phyloP scores from a whole-genome alignment of 1,140 invertebrate species.

The Vollenhovia emeryi region DNA sequence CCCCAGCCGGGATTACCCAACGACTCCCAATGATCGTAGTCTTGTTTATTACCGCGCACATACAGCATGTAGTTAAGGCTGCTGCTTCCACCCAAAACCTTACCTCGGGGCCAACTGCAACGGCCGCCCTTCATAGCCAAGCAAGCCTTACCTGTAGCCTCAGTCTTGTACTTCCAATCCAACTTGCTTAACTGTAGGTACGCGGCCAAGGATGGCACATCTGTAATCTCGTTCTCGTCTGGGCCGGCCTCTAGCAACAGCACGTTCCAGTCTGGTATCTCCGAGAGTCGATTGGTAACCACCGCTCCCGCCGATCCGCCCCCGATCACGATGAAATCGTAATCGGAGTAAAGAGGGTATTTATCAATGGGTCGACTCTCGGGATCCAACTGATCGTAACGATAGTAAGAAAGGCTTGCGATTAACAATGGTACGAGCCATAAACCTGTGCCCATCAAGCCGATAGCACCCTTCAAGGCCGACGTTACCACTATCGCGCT shows the following conservation, averaged over 20 bases:
- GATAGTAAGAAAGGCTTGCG: conserved; percentile 92
- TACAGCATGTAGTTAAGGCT: conserved; percentile 98
- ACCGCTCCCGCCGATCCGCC: conserved; percentile 97
- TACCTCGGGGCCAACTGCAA: conserved; percentile 94
- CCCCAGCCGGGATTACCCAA: conserved; percentile 95
- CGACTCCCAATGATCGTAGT: conserved; percentile 96
- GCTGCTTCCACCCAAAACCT: conserved; percentile 95
- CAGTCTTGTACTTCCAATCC: conserved; percentile 97
- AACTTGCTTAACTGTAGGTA: conserved; percentile 95
- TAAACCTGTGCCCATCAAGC: conserved; percentile 90
- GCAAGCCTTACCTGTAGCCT: conserved; percentile 93
- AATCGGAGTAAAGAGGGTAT: conserved; percentile 87
- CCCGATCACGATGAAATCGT: conserved; percentile 95
- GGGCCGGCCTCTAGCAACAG: conserved; percentile 96
- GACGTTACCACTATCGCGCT: conserved; percentile 90
- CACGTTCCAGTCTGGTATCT: conserved; percentile 92
- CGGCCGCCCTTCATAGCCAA: conserved; percentile 90
- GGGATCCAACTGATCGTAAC: conserved; percentile 93
- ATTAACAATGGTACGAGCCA: conserved; percentile 94
- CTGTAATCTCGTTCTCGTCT: conserved; percentile 95
- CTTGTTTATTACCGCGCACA: conserved; percentile 92
- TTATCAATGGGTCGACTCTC: conserved; percentile 89
- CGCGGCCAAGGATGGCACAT: conserved; percentile 94
- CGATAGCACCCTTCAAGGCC: conserved; percentile 90
- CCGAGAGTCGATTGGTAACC: conserved; percentile 95